Percentiles rank a stretch among this genome's conserved stretches.
Evolutionary conservation across 2,888 invertebrate genomes (phyloP).

Genomic region (Drosophila rubida): DNA sequence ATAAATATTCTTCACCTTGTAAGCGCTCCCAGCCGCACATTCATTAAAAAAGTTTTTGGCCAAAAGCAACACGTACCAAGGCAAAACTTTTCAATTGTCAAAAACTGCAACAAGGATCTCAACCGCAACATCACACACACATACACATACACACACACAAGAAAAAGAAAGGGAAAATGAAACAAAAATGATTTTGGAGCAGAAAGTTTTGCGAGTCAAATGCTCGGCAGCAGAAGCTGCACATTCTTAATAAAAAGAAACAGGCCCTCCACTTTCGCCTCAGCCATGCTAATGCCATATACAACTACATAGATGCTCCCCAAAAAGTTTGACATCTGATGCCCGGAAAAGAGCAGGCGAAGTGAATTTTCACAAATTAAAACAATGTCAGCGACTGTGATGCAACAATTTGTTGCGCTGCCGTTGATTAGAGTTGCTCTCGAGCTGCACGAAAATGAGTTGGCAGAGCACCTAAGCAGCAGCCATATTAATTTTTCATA

Average conservation of each 20-base stretch:
- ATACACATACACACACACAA: too few species aligned
- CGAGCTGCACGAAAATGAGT: slow-evolving; percentile 17
- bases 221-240: slow-evolving; percentile 42
- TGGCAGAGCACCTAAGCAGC: slow-evolving; percentile 43
- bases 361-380: slow-evolving; percentile 61
- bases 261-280: slow-evolving; percentile 1
- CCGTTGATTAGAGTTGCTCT: slow-evolving; percentile 56
- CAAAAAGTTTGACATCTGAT: slow-evolving; percentile 65
- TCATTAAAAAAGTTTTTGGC: slow-evolving; percentile 74
- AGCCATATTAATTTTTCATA: slow-evolving; percentile 60
- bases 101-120: slow-evolving; percentile 74
- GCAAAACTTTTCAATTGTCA: slow-evolving; percentile 73
- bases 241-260: slow-evolving; percentile 50
- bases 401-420: slow-evolving; percentile 54
- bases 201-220: slow-evolving; percentile 50
- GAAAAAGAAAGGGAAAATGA: slow-evolving; percentile 20
- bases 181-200: not conserved
- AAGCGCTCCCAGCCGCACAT: slow-evolving; percentile 31
- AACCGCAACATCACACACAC: slow-evolving; percentile 58
- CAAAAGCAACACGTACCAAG: slow-evolving; percentile 70
- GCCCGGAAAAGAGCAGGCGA: slow-evolving; percentile 39
- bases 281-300: slow-evolving; percentile 4
- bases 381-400: slow-evolving; percentile 64
- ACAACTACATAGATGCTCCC: slow-evolving; percentile 39
- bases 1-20: slow-evolving; percentile 19